Conservation (phyloP, 2,888 invertebrate genomes). For the Euzophera pinguis region DNA sequence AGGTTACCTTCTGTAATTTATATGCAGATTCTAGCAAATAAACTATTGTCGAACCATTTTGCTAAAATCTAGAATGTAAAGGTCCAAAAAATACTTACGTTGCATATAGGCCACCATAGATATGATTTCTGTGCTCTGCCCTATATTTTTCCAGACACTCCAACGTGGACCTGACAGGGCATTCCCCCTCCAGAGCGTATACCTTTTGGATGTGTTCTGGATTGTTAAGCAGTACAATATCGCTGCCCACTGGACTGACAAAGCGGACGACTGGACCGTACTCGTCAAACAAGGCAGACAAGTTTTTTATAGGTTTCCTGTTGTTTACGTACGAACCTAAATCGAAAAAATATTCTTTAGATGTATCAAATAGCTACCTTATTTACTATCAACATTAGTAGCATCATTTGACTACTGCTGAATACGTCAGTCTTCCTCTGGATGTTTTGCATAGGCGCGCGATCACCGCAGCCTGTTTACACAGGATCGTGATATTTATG, state of each 20-base stretch:
- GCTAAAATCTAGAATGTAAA: too few relatives aligned
- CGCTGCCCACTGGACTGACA: conserved; percentile 81
- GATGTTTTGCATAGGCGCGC: too few relatives aligned
- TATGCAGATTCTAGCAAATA: too few relatives aligned
- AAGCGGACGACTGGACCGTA: conserved; percentile 84
- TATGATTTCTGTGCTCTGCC: conserved; percentile 73
- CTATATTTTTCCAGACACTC: conserved; percentile 83
- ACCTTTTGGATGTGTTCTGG: conserved; percentile 83
- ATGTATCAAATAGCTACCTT: too few relatives aligned
- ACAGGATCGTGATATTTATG: too few relatives aligned
- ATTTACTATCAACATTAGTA: too few relatives aligned
- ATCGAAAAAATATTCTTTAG: conserved; percentile 13
- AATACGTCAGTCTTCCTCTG: too few relatives aligned
- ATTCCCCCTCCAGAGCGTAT: conserved; percentile 80
- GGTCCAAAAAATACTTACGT: conserved; percentile 67
- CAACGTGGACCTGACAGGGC: conserved; percentile 80
- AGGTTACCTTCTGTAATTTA: neutral
- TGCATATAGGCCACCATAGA: conserved; percentile 78
- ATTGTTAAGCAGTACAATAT: conserved; percentile 82
- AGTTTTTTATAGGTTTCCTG: conserved; percentile 46
- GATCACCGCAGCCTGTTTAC: too few relatives aligned
- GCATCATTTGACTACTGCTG: neutral
- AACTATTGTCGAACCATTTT: too few relatives aligned
- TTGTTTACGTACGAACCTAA: conserved; percentile 48
- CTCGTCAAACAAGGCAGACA: conserved; percentile 62